These are phyloP conservation scores for Luscinia megarhynchos DNA, from an alignment of 2,797 vertebrate species.

Conservation along the genomic window DNA sequence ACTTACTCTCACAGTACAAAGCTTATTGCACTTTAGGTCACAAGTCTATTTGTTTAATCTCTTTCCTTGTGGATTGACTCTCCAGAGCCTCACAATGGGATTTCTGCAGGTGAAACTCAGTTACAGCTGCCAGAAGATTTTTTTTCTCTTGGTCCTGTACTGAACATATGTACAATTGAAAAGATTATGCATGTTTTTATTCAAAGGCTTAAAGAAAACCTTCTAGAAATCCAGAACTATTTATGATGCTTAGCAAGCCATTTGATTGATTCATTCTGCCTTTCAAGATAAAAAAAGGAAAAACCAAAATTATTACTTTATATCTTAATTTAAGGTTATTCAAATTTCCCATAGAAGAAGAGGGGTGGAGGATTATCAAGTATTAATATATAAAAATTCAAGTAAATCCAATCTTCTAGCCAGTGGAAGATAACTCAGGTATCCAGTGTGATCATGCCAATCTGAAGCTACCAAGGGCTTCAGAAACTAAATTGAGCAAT, in stretches of 20 bases:
- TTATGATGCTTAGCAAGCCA: not conserved
- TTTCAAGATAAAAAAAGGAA: not conserved
- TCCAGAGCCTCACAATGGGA: not conserved
- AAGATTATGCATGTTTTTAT: not conserved
- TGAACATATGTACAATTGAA: not conserved
- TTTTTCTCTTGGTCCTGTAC: not conserved
- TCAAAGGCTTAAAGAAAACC: not conserved
- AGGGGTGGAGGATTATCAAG: not conserved
- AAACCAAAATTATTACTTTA: not conserved
- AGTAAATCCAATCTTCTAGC: not conserved
- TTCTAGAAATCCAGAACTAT: not conserved
- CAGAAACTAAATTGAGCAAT: conserved; percentile 17
- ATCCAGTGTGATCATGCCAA: not conserved
- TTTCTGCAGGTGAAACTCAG: conserved; percentile 20
- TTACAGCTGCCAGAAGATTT: not conserved
- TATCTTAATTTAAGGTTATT: not conserved
- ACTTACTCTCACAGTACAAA: not conserved
- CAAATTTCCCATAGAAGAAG: not conserved
- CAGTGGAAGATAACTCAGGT: not conserved
- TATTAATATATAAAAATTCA: not conserved
- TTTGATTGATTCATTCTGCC: not conserved
- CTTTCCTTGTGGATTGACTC: conserved; percentile 3
- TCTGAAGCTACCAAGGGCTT: not conserved
- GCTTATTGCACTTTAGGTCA: conserved; percentile 20
- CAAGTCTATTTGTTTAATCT: conserved; percentile 30